phyloP scores from a whole-genome alignment of 2,888 invertebrate species.

The Eustalomyia histrio region DNA sequence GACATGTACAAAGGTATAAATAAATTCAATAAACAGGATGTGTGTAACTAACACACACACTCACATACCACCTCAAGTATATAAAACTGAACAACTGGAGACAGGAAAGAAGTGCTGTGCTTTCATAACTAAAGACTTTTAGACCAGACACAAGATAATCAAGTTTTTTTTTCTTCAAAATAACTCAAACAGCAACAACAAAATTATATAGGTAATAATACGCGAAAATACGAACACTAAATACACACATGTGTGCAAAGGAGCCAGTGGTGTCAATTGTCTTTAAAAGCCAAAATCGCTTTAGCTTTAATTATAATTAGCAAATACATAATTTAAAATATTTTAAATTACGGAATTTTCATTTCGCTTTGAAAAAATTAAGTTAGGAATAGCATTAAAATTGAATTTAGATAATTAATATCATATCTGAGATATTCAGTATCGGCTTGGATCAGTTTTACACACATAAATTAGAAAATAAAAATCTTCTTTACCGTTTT shows the following conservation, averaged over 20 bases:
- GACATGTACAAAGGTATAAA: constrained; percentile 12
- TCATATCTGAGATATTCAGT: no score
- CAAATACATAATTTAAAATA: no score
- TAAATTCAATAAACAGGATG: constrained; percentile 43
- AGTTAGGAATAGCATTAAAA: no score
- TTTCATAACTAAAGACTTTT: neutral
- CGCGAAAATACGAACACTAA: constrained; percentile 31
- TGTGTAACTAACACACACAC: neutral
- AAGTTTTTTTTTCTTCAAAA: constrained; percentile 35
- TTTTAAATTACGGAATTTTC: no score
- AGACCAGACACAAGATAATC: constrained; percentile 36
- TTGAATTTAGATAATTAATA: no score
- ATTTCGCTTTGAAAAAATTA: no score
- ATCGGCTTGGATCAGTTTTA: no score
- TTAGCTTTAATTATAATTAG: no score
- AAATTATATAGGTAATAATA: constrained; percentile 26
- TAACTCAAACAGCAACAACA: neutral
- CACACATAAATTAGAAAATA: no score
- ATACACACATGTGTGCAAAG: neutral
- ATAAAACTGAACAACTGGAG: neutral
- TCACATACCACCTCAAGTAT: no score
- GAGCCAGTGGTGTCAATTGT: neutral
- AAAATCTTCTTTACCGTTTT: no score
- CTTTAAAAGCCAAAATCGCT: no score
- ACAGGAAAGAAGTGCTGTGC: neutral